A percentile compares a stretch with the other conserved stretches of the same genome.
phyloP scores from a whole-genome alignment of 2,888 invertebrate genomes.

The Clepsis dumicolana region DNA sequence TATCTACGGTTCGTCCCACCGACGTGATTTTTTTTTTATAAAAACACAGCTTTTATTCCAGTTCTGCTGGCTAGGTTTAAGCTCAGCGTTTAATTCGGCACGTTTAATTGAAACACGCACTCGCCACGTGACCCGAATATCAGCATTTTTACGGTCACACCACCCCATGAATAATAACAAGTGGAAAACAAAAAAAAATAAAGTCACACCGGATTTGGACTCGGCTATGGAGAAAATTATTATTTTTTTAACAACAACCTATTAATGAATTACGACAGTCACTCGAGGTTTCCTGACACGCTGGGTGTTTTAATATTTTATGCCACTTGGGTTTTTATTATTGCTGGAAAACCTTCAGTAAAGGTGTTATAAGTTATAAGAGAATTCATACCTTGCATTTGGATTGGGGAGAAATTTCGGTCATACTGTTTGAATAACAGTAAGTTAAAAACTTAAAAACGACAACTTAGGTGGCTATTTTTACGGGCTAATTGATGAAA shows the following conservation, averaged over 20 bases:
- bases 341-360: neutral
- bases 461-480: no score
- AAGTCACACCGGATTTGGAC: conserved; percentile 16
- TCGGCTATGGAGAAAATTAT: conserved; percentile 15
- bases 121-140: conserved; percentile 60
- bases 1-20: no score
- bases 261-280: neutral
- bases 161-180: conserved; percentile 39
- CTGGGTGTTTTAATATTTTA: neutral
- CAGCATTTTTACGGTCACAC: conserved; percentile 48
- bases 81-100: conserved; percentile 49
- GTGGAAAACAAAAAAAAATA: conserved; percentile 31
- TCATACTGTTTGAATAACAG: no score
- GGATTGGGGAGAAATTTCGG: no score
- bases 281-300: neutral
- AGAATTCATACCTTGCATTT: no score
- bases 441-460: no score
- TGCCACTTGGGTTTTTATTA: neutral
- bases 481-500: no score
- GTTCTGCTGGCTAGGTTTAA: conserved; percentile 37
- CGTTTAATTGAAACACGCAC: conserved; percentile 72
- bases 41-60: neutral
- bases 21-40: neutral
- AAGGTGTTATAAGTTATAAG: no score
- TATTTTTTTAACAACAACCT: conserved; percentile 14